Conservation (phyloP, 2,888 invertebrate species). For the Venustoraphidia nigricollis region DNA sequence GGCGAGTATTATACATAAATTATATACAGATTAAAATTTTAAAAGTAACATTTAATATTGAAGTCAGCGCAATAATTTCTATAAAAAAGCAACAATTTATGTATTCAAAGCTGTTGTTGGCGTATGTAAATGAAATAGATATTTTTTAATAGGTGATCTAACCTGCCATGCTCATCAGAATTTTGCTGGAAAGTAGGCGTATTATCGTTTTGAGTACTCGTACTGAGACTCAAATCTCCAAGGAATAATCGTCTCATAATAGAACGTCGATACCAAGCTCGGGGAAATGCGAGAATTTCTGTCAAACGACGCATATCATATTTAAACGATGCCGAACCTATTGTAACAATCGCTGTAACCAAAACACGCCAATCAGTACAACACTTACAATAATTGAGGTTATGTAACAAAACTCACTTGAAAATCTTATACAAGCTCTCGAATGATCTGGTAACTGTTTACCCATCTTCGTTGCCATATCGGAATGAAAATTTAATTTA, state of each 20-base stretch:
- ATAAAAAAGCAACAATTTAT: too few species aligned
- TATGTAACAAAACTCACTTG: slow-evolving; percentile 42
- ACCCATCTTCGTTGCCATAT: slow-evolving; percentile 27
- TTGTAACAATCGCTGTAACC: slow-evolving; percentile 74
- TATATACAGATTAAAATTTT: not conserved
- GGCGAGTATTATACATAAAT: too few species aligned
- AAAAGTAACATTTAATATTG: too few species aligned
- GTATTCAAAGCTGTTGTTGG: too few species aligned
- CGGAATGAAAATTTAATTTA: slow-evolving; percentile 65
- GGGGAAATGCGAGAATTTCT: slow-evolving; percentile 94
- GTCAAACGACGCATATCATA: slow-evolving; percentile 96
- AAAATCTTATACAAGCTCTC: slow-evolving; percentile 81
- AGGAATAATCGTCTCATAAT: slow-evolving; percentile 85
- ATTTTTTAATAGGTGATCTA: not conserved
- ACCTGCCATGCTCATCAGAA: not conserved
- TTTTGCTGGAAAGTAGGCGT: not conserved
- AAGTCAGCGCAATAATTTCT: too few species aligned
- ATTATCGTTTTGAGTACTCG: slow-evolving; percentile 8
- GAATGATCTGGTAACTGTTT: slow-evolving; percentile 30
- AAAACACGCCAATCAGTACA: slow-evolving; percentile 1
- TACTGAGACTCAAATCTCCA: slow-evolving; percentile 67
- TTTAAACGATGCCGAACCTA: slow-evolving; percentile 91
- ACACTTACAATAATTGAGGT: not conserved
- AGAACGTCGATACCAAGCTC: slow-evolving; percentile 94
- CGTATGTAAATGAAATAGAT: not conserved